These are phyloP conservation scores for Harpegnathos saltator DNA, from an alignment of 1,140 invertebrate species.

Conservation along the genomic window DNA sequence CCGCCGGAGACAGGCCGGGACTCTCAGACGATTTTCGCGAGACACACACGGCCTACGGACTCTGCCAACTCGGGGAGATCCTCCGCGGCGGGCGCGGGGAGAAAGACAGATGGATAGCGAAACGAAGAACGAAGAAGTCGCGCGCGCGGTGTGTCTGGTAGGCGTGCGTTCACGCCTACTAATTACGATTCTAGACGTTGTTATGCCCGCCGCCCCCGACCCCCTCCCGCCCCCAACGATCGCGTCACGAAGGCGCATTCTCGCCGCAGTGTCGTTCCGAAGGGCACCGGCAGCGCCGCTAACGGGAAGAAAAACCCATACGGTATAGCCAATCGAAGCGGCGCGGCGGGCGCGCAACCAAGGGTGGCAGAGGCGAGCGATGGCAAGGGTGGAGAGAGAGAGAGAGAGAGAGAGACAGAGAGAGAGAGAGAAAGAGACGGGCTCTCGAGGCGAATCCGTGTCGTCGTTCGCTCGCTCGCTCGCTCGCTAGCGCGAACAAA, in stretches of 20 bases:
- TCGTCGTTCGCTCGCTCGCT: no score
- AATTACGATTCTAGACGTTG: slow-evolving; percentile 83
- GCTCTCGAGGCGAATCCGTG: slow-evolving; percentile 45
- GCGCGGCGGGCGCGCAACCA: slow-evolving; percentile 25
- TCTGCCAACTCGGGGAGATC: no score
- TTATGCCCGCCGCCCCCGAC: slow-evolving; percentile 65
- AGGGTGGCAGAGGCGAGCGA: slow-evolving; percentile 48
- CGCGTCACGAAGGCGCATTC: slow-evolving; percentile 62
- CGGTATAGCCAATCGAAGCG: slow-evolving; percentile 82
- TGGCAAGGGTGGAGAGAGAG: slow-evolving; percentile 46
- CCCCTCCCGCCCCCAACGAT: slow-evolving; percentile 4
- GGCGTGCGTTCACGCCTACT: slow-evolving; percentile 85
- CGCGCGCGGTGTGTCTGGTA: slow-evolving; percentile 83
- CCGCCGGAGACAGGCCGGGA: slow-evolving; percentile 42
- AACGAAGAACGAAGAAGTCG: slow-evolving; percentile 58
- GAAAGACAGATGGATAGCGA: slow-evolving; percentile 56
- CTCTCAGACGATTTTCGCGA: slow-evolving; percentile 66
- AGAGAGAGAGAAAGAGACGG: no score
- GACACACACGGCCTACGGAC: slow-evolving; percentile 45
- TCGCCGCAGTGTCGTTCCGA: slow-evolving; percentile 57
- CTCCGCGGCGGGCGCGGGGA: background rate
- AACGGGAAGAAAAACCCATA: slow-evolving; percentile 81
- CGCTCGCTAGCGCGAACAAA: slow-evolving; percentile 69
- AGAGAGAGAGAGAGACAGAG: no score
- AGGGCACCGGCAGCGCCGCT: slow-evolving; percentile 58